Conservation (phyloP, 2,888 invertebrate species). For the Oeneis ivallda region DNA sequence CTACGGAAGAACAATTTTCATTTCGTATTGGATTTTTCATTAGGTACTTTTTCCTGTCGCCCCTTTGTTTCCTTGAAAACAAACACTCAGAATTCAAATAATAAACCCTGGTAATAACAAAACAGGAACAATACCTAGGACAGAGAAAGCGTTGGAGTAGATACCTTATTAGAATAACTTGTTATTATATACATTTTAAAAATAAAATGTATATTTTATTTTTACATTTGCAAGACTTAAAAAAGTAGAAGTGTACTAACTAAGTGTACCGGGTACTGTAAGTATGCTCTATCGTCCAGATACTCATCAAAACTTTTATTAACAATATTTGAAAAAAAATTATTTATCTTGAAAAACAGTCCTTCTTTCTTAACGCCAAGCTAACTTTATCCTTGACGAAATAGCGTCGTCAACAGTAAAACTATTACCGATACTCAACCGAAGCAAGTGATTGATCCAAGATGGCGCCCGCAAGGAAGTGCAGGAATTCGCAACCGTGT, state of each 20-base stretch:
- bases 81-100: conserved; percentile 1
- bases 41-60: neutral
- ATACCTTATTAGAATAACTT: neutral
- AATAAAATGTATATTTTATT: neutral
- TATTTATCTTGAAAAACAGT: neutral
- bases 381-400: neutral
- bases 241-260: too few species aligned
- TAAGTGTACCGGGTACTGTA: too few species aligned
- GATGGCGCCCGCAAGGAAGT: conserved; percentile 68
- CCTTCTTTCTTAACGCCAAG: neutral
- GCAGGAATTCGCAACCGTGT: conserved; percentile 60
- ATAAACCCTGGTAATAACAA: neutral
- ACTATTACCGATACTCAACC: neutral
- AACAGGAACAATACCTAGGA: conserved; percentile 6
- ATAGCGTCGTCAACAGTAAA: neutral
- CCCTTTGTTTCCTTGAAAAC: neutral
- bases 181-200: neutral
- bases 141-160: neutral
- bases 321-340: too few species aligned
- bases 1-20: neutral
- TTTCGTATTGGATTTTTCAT: neutral
- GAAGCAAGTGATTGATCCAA: conserved; percentile 62
- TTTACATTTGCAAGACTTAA: too few species aligned
- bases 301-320: too few species aligned
- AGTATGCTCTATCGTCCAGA: too few species aligned